Evolutionary conservation across 2,797 vertebrate species (phyloP), one percentile per base, ranked within the genome.

Genomic region (Anguilla marmorata): DNA sequence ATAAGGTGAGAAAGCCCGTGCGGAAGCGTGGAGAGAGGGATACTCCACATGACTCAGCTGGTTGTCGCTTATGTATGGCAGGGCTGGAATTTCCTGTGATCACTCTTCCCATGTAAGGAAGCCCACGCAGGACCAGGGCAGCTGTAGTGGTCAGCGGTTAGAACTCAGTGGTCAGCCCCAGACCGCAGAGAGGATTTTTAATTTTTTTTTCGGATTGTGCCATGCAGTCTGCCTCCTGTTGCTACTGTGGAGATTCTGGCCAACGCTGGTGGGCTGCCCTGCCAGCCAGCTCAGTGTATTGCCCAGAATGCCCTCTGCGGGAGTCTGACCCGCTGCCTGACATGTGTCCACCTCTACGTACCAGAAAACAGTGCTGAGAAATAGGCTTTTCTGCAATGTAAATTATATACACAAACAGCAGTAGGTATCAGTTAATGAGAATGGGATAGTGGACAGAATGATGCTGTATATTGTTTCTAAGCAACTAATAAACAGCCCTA

Each of bases 41-140:
- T 76, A 90, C 90, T 88, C 88, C 86, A 72, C 86, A 89, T 89
- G 88, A 92, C 91, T 86, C 90, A 90, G 91, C 86, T 52, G 85
- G 56, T 54, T 63, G 56, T 87, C 3, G 89, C 90, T 89, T 90
- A 88, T 12, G 84, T 87, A 90, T 84, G 86, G 90, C 86, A 89
- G 84, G 85, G 87, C 52, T 90, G 88, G 90, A 86, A 87, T 87
- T 88, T 87, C 85, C 80, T 21, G 84, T n/a, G 27, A 87, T 87
- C 89, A 90, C 87, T 87, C 50, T 60, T 58, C 33, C 93, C 88
- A 93, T 93, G 91, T 90, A 92, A 89, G 91, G 91, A 79, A 87
- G 74, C 86, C 72, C 50, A 48, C 2, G 24, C 33, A 80, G 74
- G 50, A 56, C 30, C 12, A 91, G 87, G 88, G 90, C 80, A 85